A percentile compares a stretch with the other conserved stretches of the same genome.
Evolutionary conservation across 2,888 invertebrate genomes (phyloP).

Genomic region (Metopia argyrocephala): DNA sequence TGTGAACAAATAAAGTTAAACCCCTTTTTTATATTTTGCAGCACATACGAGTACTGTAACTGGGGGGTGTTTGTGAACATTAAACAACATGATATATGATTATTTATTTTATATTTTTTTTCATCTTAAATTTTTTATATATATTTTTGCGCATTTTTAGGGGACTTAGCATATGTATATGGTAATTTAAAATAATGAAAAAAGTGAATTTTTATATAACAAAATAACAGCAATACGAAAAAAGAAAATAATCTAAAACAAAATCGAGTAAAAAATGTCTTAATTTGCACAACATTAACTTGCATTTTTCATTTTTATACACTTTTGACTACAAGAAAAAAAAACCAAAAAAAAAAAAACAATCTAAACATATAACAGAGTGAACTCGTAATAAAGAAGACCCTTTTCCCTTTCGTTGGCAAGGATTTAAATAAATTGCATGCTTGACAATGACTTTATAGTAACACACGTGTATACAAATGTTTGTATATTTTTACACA

Average conservation of each 20-base stretch:
- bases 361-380: not conserved
- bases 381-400: constrained; percentile 43
- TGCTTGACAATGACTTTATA: constrained; percentile 57
- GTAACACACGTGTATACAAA: not conserved
- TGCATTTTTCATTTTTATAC: constrained; percentile 63
- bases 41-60: not conserved
- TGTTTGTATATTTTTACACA: not conserved
- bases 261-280: constrained; percentile 62
- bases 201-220: constrained; percentile 29
- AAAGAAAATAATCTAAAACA: constrained; percentile 26
- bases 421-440: constrained; percentile 56
- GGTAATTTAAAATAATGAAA: constrained; percentile 44
- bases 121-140: not conserved
- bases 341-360: constrained; percentile 4
- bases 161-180: constrained; percentile 56
- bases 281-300: constrained; percentile 68
- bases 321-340: not conserved
- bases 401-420: constrained; percentile 34
- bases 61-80: constrained; percentile 50
- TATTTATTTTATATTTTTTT: constrained; percentile 54
- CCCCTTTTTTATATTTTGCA: constrained; percentile 37
- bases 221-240: not conserved
- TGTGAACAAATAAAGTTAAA: constrained; percentile 37
- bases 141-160: constrained; percentile 42
- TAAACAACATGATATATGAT: constrained; percentile 63